Evolutionary conservation across 2,113 vertebrate species (phyloP), one percentile per base, ranked within the genome.

Genomic region (Alosa alosa): DNA sequence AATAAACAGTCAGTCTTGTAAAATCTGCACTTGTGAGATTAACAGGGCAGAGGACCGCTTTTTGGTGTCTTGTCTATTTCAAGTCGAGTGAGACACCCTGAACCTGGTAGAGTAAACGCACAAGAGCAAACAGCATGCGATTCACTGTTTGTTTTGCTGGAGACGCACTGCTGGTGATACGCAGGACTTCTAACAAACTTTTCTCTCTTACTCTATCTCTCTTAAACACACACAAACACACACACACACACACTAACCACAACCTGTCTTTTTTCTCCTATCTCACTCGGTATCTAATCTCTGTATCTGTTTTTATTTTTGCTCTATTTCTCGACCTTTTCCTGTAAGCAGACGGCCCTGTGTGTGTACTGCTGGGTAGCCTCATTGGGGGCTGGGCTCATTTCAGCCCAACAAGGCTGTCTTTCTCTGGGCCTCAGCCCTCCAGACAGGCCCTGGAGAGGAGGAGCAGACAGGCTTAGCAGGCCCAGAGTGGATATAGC

Each of bases 1-100:
- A 68, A 87, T 84, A 89, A 89, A 87, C 81, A 89, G 82, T 25
- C 50, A 11, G 22, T 25, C 88, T 64, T 84, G 78, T 78, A 85
- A 84, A 82, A 87, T 86, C 82, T 49, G 82, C 45, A 7, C 57
- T 81, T 50, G 72, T 44, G 44, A 83, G 45, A 85, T 83, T 84
- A 83, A 46, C 78, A 31, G 52, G 20, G 68, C 52, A 72, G 64
- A 50, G 78, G 81, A 47, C 83, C 20, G 31, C 4, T 75, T 17
- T 41, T 87, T 78, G 86, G 52, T 6, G 81, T 45, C 25, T 52
- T 25, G 36, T 72, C 64, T 83, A 22, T 83, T 45, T 72, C 68
- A 49, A 22, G 44, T 72, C 15, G 9, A 36, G 64, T 72, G 64
- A 72, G 64, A 31, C 64, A 78, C 31, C 72, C 72, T 78, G 36